Evolutionary conservation across 2,113 vertebrate species (phyloP).

Genomic region (Taurulus bubalis): DNA sequence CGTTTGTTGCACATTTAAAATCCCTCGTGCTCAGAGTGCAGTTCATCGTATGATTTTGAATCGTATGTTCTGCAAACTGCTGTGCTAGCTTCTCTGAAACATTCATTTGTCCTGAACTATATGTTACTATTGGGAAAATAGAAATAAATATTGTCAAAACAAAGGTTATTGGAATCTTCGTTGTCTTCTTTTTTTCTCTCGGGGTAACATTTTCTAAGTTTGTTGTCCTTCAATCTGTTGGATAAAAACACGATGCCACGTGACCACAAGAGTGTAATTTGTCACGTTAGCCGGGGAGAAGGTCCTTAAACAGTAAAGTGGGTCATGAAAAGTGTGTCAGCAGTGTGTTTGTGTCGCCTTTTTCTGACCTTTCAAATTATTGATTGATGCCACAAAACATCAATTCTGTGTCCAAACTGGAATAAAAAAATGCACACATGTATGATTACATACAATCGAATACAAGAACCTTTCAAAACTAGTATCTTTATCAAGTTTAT

Average conservation of each 20-base stretch:
- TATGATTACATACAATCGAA: neutral
- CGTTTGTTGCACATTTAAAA: conserved; percentile 43
- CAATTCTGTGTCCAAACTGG: neutral
- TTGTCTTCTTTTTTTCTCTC: neutral
- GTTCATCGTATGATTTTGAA: conserved; percentile 52
- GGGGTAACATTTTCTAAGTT: neutral
- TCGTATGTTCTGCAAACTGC: conserved; percentile 66
- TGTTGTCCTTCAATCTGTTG: neutral
- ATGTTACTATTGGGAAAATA: conserved; percentile 79
- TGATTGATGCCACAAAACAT: too few relatives aligned
- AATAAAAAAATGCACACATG: neutral
- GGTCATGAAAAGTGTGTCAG: conserved; percentile 28
- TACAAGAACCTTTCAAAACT: neutral
- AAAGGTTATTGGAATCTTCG: neutral
- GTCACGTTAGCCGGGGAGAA: conserved; percentile 39
- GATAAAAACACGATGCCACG: neutral
- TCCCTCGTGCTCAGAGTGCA: conserved; percentile 38
- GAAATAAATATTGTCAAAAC: conserved; percentile 83
- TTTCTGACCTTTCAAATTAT: neutral
- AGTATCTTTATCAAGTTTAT: neutral
- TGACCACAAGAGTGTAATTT: neutral
- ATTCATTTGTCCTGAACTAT: conserved; percentile 75
- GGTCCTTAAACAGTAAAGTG: conserved; percentile 32
- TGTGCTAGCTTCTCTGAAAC: conserved; percentile 71
- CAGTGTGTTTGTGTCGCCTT: neutral